These are phyloP conservation scores for Rhombomys opimus DNA, from an alignment of 2,113 vertebrate genomes.

Conservation along the genomic window DNA sequence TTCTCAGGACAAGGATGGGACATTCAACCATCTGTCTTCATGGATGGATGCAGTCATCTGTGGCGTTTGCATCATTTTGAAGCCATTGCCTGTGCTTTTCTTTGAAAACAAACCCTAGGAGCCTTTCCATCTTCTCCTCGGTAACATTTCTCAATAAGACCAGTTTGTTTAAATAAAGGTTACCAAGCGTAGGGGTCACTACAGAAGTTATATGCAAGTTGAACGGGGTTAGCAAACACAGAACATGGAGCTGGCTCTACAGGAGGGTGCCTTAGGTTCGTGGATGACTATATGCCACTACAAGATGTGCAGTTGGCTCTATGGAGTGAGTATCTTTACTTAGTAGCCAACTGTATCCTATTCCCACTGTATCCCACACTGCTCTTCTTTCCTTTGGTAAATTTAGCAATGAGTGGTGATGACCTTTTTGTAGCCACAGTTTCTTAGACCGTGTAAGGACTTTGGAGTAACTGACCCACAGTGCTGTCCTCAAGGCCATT, in stretches of 20 bases:
- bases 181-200: background rate
- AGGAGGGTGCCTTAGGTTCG: background rate
- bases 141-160: constrained; percentile 20
- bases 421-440: background rate
- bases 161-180: background rate
- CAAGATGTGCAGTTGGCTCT: too few relatives aligned
- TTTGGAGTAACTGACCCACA: background rate
- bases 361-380: background rate
- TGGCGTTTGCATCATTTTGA: constrained; percentile 52
- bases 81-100: constrained; percentile 41
- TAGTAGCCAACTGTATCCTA: background rate
- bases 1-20: background rate
- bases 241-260: background rate
- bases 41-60: constrained; percentile 60
- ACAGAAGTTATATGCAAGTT: background rate
- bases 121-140: background rate
- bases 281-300: background rate
- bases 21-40: constrained; percentile 55
- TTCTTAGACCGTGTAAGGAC: background rate
- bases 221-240: background rate
- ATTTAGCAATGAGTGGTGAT: background rate
- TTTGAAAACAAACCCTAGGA: constrained; percentile 50
- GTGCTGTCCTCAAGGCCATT: background rate
- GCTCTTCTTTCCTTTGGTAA: background rate
- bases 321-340: background rate